phyloP scores from a whole-genome alignment of 2,888 invertebrate genomes.

The Aleiodes leptofemur region DNA sequence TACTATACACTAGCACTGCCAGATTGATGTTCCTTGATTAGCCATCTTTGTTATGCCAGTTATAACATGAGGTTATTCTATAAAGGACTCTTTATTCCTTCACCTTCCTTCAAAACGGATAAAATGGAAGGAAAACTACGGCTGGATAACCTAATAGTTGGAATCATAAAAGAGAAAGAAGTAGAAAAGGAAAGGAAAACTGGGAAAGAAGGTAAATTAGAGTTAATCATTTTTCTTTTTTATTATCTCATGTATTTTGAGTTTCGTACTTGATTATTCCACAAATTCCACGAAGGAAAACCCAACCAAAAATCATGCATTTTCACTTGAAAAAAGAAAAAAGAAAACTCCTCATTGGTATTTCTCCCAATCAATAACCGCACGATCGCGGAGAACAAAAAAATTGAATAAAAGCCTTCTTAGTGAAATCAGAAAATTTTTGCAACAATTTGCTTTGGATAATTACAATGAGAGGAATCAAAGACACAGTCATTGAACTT shows the following conservation, averaged over 20 bases:
- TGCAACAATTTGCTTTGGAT: slow-evolving; percentile 10
- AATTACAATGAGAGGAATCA: slow-evolving; percentile 3
- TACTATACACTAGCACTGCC: too few relatives aligned
- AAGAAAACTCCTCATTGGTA: background rate
- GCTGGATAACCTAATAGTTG: too few relatives aligned
- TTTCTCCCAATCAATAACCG: background rate
- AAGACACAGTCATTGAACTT: slow-evolving; percentile 37
- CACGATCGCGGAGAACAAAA: slow-evolving; percentile 9
- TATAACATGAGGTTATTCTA: slow-evolving; percentile 21
- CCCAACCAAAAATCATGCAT: background rate
- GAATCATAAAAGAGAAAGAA: too few relatives aligned
- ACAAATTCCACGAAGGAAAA: slow-evolving; percentile 13
- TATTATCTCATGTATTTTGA: slow-evolving; percentile 19
- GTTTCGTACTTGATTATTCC: slow-evolving; percentile 18
- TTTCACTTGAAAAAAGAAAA: background rate
- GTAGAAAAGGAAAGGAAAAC: too few relatives aligned
- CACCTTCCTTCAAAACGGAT: background rate
- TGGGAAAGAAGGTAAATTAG: background rate
- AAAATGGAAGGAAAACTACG: too few relatives aligned
- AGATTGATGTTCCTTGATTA: too few relatives aligned
- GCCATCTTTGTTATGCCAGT: too few relatives aligned
- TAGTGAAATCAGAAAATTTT: slow-evolving; percentile 23
- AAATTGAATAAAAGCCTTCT: slow-evolving; percentile 16
- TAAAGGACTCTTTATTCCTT: background rate
- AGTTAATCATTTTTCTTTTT: slow-evolving; percentile 25